Base-by-base conservation (phyloP, 2,888 invertebrate genomes). In the Leucozona laternaria region DNA sequence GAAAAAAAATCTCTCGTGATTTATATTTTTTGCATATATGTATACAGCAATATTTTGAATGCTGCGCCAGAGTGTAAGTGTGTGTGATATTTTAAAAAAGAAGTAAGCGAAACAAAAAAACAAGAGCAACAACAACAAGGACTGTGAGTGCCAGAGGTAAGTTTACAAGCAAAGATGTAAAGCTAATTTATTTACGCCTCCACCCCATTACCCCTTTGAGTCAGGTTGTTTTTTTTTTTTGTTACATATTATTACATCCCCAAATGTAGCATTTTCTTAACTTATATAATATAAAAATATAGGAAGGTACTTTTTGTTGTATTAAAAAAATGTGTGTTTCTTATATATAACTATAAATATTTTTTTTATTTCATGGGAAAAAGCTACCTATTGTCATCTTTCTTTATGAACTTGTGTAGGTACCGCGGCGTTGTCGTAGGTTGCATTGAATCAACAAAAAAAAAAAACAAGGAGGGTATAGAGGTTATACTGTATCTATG, bases 351-450 rank as follows among this genome's bases (percentile, higher is more conserved):
- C n/a, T n/a, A n/a, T n/a, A n/a, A n/a, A 20, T 48, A 50, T 45
- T 31, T 20, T 60, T 60, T 48, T 71, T 53, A 37, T 72, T 55
- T 73, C 71, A 80, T 48, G 62, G 48, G 66, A 77, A 81, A 45
- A 78, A 75, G 64, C 75, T 82, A 71, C 71, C 78, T 82, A 82
- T 86, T 86, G 82, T 86, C 82, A 82, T 86, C 71, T 79, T 71
- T 70, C 2, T 82, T n/a, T 71, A 28, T 64, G 73, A 55, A 77
- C 50, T 66, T 72, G 85, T 80, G 73, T 70, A 57, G 64, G 68
- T 73, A 64, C n/a, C 37, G 60, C 37, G 60, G 25, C 43, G 48
- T 68, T 53, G 57, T 66, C 64, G 57, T 76, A 71, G 76, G 84
- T 68, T 76, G 84, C 79, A 76, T 64, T 53, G 15, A 66, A 66